phyloP scores from a whole-genome alignment of 2,797 vertebrate genomes.

The Microchirus variegatus region DNA sequence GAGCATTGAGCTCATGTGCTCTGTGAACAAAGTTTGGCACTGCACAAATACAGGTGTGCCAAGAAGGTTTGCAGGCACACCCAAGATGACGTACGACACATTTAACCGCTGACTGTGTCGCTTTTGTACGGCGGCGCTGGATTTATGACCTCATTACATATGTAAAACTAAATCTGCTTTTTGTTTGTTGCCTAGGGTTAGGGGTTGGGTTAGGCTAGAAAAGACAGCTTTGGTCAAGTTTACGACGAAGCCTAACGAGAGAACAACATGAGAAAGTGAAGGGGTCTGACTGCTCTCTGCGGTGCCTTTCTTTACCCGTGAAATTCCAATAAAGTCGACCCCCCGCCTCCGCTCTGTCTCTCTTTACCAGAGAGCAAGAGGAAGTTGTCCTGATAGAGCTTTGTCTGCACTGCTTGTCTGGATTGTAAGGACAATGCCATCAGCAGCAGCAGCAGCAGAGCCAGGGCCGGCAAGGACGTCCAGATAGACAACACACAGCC shows the following conservation, averaged over 20 bases:
- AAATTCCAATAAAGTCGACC: slow-evolving; percentile 18
- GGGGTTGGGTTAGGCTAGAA: too few species aligned
- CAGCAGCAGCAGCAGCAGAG: slow-evolving; percentile 32
- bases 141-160: neutral
- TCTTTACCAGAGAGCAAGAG: slow-evolving; percentile 61
- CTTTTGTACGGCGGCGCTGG: neutral
- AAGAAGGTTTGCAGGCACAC: slow-evolving; percentile 26
- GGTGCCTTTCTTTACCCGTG: slow-evolving; percentile 43
- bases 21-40: slow-evolving; percentile 9
- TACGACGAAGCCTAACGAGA: neutral
- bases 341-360: slow-evolving; percentile 24
- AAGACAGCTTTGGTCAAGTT: neutral
- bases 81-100: slow-evolving; percentile 32
- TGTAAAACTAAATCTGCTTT: neutral
- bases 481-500: slow-evolving; percentile 41
- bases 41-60: slow-evolving; percentile 42
- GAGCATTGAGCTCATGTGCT: slow-evolving; percentile 4
- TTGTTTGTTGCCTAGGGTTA: neutral
- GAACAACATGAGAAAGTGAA: slow-evolving; percentile 1
- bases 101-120: slow-evolving; percentile 6
- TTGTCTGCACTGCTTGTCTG: slow-evolving; percentile 64
- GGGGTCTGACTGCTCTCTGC: slow-evolving; percentile 9
- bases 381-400: slow-evolving; percentile 77
- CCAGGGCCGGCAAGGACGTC: slow-evolving; percentile 45
- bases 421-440: slow-evolving; percentile 58